Evolutionary conservation across 2,113 vertebrate species (phyloP), one percentile per base, ranked within the genome.

Genomic region (Urocynchramus pylzowi): DNA sequence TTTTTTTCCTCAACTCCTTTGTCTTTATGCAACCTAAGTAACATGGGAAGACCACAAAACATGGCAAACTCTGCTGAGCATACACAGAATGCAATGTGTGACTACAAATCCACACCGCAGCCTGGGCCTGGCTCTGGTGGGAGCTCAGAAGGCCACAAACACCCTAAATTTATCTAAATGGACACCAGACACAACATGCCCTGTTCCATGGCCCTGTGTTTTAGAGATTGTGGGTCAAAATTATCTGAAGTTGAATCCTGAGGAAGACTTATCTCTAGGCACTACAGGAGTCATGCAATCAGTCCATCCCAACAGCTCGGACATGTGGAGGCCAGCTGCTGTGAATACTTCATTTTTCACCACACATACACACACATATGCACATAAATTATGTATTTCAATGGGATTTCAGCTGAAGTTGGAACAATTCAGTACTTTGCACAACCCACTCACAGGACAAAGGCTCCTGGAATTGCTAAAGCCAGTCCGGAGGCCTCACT

Each of bases 271-370:
- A 3, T 45, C 21, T 71, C 52, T 17, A 39, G 52, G 42, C 21
- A 18, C 30, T 41, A 67, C 23, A 70, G 35, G 7, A 84, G 24
- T 13, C 30, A 64, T 44, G 42, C 65, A 56, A 60, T 33, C 65
- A 47, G 44, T 33, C 39, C 54, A 69, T 13, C 4, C 1, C 5
- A 69, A 67, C n/a, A 60, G 49, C 28, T 20, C 0, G 0, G 59
- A 47, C 68, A 83, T 0, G 0, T n/a, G 53, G 68, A 79, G 37
- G 24, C 26, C 65, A 68, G 47, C 6, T 75, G 35, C 37, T 3
- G 1, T 13, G 27, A 87, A 26, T 7, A 23, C 14, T 35, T 28
- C 1, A 6, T 14, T 33, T 47, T 52, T 57, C 39, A 71, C 17
- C 24, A 63, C 47, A 64, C 18, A 26, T 11, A 26, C 10, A 57